Evolutionary conservation across 2,888 invertebrate species (phyloP).

Genomic region (Xanthorhoe designata): DNA sequence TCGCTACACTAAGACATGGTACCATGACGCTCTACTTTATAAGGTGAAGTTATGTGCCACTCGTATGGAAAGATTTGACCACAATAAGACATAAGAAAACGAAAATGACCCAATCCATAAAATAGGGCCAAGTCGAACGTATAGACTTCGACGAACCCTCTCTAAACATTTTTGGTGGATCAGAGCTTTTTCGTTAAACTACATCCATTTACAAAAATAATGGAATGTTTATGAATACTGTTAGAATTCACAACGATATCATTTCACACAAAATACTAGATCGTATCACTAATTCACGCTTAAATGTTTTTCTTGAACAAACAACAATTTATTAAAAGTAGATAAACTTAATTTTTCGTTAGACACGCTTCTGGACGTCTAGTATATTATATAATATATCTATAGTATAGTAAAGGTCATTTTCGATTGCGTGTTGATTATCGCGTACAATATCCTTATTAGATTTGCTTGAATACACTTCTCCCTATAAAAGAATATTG

Average conservation of each 20-base stretch:
- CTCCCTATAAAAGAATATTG: not conserved
- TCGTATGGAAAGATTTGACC: slow-evolving; percentile 13
- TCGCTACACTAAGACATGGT: slow-evolving; percentile 68
- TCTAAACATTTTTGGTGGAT: not conserved
- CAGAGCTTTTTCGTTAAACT: not conserved
- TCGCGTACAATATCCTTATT: no score
- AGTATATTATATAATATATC: not conserved
- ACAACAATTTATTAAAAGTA: slow-evolving; percentile 43
- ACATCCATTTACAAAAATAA: slow-evolving; percentile 15
- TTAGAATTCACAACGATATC: slow-evolving; percentile 38
- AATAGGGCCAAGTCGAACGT: not conserved
- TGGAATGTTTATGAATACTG: slow-evolving; percentile 39
- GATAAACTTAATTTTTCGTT: not conserved
- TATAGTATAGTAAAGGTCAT: no score
- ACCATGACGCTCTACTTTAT: slow-evolving; percentile 23
- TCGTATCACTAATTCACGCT: slow-evolving; percentile 61
- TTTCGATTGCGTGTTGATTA: no score
- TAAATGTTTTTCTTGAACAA: slow-evolving; percentile 68
- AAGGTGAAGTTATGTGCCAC: slow-evolving; percentile 22
- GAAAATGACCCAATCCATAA: not conserved
- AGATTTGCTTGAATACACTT: no score
- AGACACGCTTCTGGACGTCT: not conserved
- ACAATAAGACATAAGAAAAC: not conserved
- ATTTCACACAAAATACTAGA: slow-evolving; percentile 59
- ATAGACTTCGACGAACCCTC: no score